Base-by-base conservation (phyloP, 2,888 invertebrate species). In the Clusia tigrina region DNA sequence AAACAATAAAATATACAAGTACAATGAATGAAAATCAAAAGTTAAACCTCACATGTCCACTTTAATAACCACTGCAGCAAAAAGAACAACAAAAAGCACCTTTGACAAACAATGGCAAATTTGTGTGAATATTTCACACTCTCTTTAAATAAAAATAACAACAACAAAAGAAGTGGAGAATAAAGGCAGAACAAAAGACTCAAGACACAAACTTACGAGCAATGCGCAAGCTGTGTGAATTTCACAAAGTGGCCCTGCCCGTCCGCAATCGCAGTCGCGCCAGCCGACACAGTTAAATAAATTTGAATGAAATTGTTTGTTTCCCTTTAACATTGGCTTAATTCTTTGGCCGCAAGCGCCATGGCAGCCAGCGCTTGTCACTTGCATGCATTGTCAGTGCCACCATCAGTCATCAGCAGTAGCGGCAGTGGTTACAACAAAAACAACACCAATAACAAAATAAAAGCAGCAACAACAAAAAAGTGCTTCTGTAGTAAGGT, bases 171-270 rank as follows among this genome's bases (percentile, higher is more conserved):
- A 23, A 57, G n/a, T 23, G 32, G 32, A 32, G 12, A 32, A 5
- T 32, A 32, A 6, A 42, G 42, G 26, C 18, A 46, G 66, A 71
- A 70, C 74, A 67, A 74, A 72, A 74, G 71, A 75, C 74, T 72
- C 68, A 38, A 64, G 65, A 69, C 69, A 74, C 72, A 64, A 77
- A 74, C 77, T 74, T n/a, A n/a, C n/a, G n/a, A n/a, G n/a, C n/a
- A n/a, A n/a, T n/a, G n/a, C n/a, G n/a, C n/a, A n/a, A n/a, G n/a
- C n/a, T 69, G 75, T 42, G 63, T 56, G 37, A 20, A 55, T 25
- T 38, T 25, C 10, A 51, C 60, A 54, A 59, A 32, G 5, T 32
- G 12, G 12, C n/a, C 64, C 61, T 53, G 54, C 9, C 62, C 56
- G 69, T 62, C 60, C 65, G 61, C 54, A 22, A 53, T 53, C n/a